These are phyloP conservation scores for Strigamia maritima DNA, from an alignment of 2,888 invertebrate species.

Conservation along the genomic window DNA sequence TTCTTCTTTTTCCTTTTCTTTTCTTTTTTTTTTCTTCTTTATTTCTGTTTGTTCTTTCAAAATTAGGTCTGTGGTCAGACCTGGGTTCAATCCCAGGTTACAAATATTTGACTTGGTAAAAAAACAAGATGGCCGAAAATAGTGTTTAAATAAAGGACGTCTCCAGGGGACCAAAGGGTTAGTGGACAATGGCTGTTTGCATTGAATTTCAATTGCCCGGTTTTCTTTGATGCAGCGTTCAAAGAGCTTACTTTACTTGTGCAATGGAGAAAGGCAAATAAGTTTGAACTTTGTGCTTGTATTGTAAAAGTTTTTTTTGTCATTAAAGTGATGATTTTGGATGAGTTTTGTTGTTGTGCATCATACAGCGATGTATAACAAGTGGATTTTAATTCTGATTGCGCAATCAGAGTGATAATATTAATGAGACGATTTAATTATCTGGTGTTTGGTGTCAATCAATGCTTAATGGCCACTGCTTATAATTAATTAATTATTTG, in stretches of 20 bases:
- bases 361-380: background rate
- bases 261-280: background rate
- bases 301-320: no score
- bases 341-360: background rate
- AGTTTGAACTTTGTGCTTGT: background rate
- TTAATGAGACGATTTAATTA: slow-evolving; percentile 12
- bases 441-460: slow-evolving; percentile 31
- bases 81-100: background rate
- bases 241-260: background rate
- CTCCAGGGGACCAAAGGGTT: slow-evolving; percentile 16
- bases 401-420: background rate
- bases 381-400: background rate
- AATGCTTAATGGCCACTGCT: slow-evolving; percentile 18
- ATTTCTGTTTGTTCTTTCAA: slow-evolving; percentile 6
- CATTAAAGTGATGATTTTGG: no score
- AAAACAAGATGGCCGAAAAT: slow-evolving; percentile 28
- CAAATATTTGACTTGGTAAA: slow-evolving; percentile 32
- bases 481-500: slow-evolving; percentile 17
- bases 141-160: slow-evolving; percentile 17
- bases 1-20: background rate
- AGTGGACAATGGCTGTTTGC: slow-evolving; percentile 30
- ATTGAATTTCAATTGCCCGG: slow-evolving; percentile 32
- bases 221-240: slow-evolving; percentile 9
- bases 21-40: background rate
- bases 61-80: slow-evolving; percentile 27